phyloP scores from a whole-genome alignment of 2,888 invertebrate genomes.

The Villa cingulata region DNA sequence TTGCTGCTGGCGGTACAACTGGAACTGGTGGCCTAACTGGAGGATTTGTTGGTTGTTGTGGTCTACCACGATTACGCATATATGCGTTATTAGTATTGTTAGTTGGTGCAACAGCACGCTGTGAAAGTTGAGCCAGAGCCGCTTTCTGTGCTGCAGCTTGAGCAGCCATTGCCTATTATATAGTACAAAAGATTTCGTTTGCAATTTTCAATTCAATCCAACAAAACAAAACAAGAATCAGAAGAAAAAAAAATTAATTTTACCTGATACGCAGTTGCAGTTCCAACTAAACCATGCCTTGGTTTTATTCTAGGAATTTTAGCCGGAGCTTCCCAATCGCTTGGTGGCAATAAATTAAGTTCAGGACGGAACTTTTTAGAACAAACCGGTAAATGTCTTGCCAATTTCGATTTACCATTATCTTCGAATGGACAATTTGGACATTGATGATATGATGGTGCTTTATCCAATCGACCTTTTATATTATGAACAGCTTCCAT shows the following conservation, averaged over 20 bases:
- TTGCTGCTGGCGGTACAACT: constrained; percentile 22
- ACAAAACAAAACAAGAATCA: no score
- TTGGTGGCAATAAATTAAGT: constrained; percentile 69
- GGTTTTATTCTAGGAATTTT: constrained; percentile 60
- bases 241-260: no score
- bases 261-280: constrained; percentile 37
- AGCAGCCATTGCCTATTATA: constrained; percentile 33
- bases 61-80: constrained; percentile 25
- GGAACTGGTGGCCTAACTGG: constrained; percentile 18
- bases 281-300: constrained; percentile 35
- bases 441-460: constrained; percentile 80
- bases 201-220: no score
- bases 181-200: neutral
- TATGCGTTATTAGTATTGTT: constrained; percentile 18
- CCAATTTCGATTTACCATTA: constrained; percentile 80
- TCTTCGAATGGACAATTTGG: constrained; percentile 90
- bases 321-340: constrained; percentile 87
- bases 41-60: constrained; percentile 18
- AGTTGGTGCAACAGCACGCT: constrained; percentile 10
- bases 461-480: constrained; percentile 68
- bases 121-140: constrained; percentile 32
- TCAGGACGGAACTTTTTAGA: constrained; percentile 81
- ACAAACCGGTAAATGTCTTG: constrained; percentile 76
- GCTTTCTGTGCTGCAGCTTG: constrained; percentile 36
- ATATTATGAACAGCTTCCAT: constrained; percentile 84